A percentile compares a stretch with the other conserved stretches of the same genome.
These are phyloP conservation scores for Octodonta nipae DNA, from an alignment of 2,888 invertebrate species.

Conservation along the genomic window DNA sequence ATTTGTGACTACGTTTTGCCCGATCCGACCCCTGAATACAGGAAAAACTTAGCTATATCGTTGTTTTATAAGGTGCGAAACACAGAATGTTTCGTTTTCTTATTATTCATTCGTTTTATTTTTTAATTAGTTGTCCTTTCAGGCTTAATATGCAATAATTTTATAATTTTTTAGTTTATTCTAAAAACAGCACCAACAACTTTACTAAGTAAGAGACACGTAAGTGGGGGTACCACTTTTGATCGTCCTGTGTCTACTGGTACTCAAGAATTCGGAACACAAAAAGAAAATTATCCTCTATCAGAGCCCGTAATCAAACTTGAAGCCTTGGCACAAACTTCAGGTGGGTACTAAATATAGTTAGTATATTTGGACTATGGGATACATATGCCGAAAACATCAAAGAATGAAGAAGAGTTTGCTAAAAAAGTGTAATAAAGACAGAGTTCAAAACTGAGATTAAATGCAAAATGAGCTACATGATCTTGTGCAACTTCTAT, in stretches of 20 bases:
- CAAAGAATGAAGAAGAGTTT: no score
- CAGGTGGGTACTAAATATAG: no score
- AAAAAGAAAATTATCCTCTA: constrained; percentile 47
- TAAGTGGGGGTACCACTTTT: constrained; percentile 38
- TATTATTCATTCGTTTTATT: no score
- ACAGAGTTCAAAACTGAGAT: no score
- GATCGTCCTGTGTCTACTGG: constrained; percentile 44
- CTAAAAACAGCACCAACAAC: constrained; percentile 36
- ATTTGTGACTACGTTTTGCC: constrained; percentile 49
- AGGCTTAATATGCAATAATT: no score
- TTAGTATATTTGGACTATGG: no score
- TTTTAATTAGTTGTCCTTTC: no score
- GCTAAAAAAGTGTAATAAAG: no score
- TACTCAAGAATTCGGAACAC: constrained; percentile 45
- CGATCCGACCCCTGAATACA: constrained; percentile 54
- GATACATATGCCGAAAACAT: no score
- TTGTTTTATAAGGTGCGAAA: constrained; percentile 83
- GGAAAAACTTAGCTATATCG: constrained; percentile 55
- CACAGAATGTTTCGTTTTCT: no score
- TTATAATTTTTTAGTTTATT: constrained; percentile 30
- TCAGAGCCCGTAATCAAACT: constrained; percentile 50
- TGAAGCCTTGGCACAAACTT: constrained; percentile 45
- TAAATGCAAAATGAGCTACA: no score
- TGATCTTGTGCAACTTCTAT: no score
- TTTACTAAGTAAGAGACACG: constrained; percentile 27